Conservation (phyloP, 2,113 vertebrate species). For the Salminus brasiliensis region DNA sequence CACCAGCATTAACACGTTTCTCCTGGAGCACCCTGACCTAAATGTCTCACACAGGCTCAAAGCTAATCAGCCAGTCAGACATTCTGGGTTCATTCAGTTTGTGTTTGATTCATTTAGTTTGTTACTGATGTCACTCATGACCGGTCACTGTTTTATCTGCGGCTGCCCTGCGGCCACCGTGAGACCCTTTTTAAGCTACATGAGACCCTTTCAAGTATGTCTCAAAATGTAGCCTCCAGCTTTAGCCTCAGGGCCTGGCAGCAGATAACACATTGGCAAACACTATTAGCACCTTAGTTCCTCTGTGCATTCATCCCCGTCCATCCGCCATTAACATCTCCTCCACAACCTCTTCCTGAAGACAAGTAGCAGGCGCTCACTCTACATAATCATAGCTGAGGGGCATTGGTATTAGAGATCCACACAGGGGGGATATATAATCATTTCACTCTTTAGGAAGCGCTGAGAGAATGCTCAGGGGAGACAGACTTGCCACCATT, state of each 20-base stretch:
- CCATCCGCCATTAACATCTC: constrained; percentile 1
- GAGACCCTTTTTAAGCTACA: background rate
- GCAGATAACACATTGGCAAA: constrained; percentile 7
- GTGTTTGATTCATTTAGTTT: constrained; percentile 1
- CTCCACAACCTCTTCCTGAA: constrained; percentile 35
- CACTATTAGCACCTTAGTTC: constrained; percentile 17
- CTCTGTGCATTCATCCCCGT: background rate
- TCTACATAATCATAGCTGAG: constrained; percentile 45
- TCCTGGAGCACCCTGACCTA: constrained; percentile 3
- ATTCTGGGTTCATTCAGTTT: background rate
- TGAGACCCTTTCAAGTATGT: background rate
- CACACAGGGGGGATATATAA: constrained; percentile 38
- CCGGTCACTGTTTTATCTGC: background rate
- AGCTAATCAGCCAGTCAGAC: background rate
- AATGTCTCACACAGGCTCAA: background rate
- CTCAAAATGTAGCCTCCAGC: constrained; percentile 11
- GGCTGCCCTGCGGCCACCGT: background rate
- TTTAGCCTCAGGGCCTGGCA: constrained; percentile 12
- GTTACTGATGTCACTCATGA: background rate
- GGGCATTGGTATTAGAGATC: constrained; percentile 11
- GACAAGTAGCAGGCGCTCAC: constrained; percentile 8
- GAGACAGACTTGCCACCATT: constrained; percentile 7
- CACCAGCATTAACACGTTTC: background rate
- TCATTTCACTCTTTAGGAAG: constrained; percentile 45
- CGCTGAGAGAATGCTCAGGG: constrained; percentile 13